phyloP scores from a whole-genome alignment of 2,888 invertebrate genomes.

The Magallana nippona region DNA sequence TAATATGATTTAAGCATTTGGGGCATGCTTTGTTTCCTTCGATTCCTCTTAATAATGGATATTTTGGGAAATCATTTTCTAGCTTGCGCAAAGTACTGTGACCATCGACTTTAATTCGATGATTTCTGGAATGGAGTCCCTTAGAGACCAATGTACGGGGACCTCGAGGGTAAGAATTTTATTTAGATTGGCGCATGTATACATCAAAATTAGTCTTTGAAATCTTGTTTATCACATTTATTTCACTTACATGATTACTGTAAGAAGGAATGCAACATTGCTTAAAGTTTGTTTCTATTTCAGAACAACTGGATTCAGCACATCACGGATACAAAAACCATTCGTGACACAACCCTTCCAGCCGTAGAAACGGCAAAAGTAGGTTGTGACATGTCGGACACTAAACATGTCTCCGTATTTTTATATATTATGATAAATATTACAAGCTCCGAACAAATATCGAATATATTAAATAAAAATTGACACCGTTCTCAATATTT shows the following conservation, averaged over 20 bases:
- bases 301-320: constrained; percentile 58
- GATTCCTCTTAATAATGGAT: too few species aligned
- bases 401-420: too few species aligned
- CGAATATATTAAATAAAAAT: not conserved
- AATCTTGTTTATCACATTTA: too few species aligned
- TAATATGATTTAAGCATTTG: too few species aligned
- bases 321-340: constrained; percentile 52
- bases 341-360: constrained; percentile 53
- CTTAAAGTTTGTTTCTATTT: constrained; percentile 8
- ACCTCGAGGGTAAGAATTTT: constrained; percentile 52
- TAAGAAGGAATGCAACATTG: not conserved
- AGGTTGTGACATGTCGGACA: not conserved
- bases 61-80: too few species aligned
- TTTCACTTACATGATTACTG: too few species aligned
- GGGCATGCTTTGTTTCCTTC: too few species aligned
- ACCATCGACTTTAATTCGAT: constrained; percentile 53
- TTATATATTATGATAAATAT: too few species aligned
- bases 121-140: constrained; percentile 56
- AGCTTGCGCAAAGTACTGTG: constrained; percentile 55
- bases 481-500: too few species aligned
- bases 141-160: constrained; percentile 56
- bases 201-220: too few species aligned
- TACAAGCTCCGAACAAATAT: not conserved
- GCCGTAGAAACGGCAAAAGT: constrained; percentile 58
- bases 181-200: too few species aligned